A percentile compares a stretch with the other conserved stretches of the same genome.
Evolutionary conservation across 1,140 invertebrate genomes (phyloP).

Genomic region (Drosophila pectinifera): DNA sequence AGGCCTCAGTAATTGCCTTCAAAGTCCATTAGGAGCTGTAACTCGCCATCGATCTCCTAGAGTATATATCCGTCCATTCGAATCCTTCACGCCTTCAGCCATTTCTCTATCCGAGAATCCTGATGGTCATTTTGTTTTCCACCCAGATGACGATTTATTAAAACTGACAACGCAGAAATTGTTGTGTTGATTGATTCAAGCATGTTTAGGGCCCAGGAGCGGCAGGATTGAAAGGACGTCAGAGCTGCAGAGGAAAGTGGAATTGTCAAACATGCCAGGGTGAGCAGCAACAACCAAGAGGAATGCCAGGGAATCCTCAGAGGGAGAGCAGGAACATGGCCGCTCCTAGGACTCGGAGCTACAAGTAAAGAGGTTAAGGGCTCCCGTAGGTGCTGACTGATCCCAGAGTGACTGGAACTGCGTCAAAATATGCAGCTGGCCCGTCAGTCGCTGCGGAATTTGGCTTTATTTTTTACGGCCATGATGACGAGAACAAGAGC

Average conservation of each 20-base stretch:
- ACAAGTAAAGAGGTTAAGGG: conserved; percentile 36
- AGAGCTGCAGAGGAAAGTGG: no score
- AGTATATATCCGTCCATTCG: not conserved
- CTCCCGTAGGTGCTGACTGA: not conserved
- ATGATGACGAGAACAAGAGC: conserved; percentile 7
- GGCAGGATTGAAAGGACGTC: no score
- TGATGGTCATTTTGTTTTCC: conserved; percentile 12
- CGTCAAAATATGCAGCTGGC: conserved; percentile 13
- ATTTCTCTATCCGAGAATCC: not conserved
- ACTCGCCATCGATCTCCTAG: conserved; percentile 1
- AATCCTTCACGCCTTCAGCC: conserved; percentile 18
- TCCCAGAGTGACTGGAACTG: not conserved
- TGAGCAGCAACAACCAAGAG: conserved; percentile 36
- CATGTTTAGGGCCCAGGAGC: conserved; percentile 37
- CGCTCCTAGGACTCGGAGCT: conserved; percentile 34
- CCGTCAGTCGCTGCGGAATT: conserved; percentile 22
- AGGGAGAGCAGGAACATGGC: conserved; percentile 9
- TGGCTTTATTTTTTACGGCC: not conserved
- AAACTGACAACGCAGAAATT: conserved; percentile 46
- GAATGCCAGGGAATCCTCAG: conserved; percentile 17
- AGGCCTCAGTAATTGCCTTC: no score
- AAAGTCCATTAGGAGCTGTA: not conserved
- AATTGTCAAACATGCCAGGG: conserved; percentile 48
- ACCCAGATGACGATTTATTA: conserved; percentile 44
- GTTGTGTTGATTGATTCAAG: conserved; percentile 59